These are phyloP conservation scores for Zygaena filipendulae DNA, from an alignment of 2,888 invertebrate species.

Conservation along the genomic window DNA sequence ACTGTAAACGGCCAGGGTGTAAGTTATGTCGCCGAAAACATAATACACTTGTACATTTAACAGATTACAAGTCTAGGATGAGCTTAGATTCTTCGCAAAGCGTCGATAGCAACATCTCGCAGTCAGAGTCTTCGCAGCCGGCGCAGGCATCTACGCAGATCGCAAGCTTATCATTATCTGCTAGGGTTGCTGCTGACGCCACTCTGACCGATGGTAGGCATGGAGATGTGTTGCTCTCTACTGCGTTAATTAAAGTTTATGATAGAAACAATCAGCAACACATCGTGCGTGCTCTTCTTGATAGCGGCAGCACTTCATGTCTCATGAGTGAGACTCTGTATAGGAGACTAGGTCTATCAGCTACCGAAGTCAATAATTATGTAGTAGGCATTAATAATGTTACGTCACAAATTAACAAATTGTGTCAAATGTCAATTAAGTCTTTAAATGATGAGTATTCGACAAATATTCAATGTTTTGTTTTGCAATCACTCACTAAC, in stretches of 20 bases:
- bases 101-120: too few species aligned
- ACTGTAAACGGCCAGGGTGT: constrained; percentile 1
- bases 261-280: neutral
- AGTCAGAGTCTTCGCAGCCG: too few species aligned
- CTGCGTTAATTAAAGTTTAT: constrained; percentile 2
- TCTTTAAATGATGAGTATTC: neutral
- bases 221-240: neutral
- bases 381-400: neutral
- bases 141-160: too few species aligned
- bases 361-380: neutral
- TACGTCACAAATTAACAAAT: neutral
- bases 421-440: neutral
- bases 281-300: constrained; percentile 2
- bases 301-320: constrained; percentile 8
- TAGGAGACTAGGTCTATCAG: neutral
- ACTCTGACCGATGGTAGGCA: neutral
- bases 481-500: neutral
- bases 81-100: too few species aligned
- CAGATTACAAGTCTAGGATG: neutral
- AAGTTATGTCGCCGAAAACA: neutral
- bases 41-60: neutral
- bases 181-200: neutral
- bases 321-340: constrained; percentile 4
- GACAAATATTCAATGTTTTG: neutral
- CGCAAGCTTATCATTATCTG: neutral